A percentile compares a stretch with the other conserved stretches of the same genome.
Evolutionary conservation across 2,113 vertebrate genomes (phyloP).

Genomic region (Peucedramus taeniatus): DNA sequence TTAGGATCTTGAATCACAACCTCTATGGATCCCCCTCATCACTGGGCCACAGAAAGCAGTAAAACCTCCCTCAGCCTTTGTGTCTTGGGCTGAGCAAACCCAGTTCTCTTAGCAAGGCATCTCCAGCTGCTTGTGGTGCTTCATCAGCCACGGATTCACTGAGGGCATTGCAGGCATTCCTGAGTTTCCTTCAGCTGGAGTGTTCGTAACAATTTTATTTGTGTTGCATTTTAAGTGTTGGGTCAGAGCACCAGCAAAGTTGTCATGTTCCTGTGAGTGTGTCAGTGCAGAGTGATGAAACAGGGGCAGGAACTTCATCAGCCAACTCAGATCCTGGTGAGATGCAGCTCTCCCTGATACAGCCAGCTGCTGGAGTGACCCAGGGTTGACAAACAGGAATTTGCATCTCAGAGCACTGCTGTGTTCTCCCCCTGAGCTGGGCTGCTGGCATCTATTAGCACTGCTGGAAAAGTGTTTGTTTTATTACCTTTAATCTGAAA

Average conservation of each 20-base stretch:
- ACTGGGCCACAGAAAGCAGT: neutral
- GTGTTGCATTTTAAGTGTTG: accelerated
- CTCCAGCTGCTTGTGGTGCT: neutral
- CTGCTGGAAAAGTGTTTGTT: neutral
- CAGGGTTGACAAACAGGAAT: neutral
- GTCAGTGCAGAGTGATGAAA: neutral
- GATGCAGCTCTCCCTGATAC: neutral
- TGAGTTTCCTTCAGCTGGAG: neutral
- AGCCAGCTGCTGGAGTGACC: neutral
- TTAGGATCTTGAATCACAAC: neutral
- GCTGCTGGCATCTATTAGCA: neutral
- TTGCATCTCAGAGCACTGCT: neutral
- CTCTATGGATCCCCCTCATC: neutral
- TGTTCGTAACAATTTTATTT: accelerated
- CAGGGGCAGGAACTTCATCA: neutral
- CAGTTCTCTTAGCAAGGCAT: neutral
- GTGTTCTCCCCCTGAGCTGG: neutral
- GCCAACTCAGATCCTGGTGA: neutral
- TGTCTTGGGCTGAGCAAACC: neutral
- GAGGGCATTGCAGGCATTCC: neutral
- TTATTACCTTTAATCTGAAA: neutral
- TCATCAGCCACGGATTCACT: neutral
- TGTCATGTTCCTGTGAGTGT: neutral
- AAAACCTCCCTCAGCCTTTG: neutral
- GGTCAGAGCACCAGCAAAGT: neutral